Percentiles rank a stretch among this genome's conserved stretches.
Evolutionary conservation across 2,113 vertebrate genomes (phyloP).

Genomic region (Salvelinus alpinus): DNA sequence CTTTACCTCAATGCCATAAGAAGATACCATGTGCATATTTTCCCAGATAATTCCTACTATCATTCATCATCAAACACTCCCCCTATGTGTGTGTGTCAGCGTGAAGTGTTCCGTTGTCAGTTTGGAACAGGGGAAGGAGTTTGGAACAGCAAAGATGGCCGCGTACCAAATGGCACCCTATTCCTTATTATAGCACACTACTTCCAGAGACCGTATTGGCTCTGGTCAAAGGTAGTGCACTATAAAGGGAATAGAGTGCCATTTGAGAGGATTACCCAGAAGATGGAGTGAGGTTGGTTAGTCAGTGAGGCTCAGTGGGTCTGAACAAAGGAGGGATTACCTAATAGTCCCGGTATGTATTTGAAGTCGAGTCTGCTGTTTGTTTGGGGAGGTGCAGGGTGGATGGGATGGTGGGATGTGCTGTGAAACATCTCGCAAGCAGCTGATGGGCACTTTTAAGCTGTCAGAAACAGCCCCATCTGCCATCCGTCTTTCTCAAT

Average conservation of each 20-base stretch:
- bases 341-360: conserved; percentile 86
- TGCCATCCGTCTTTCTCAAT: conserved; percentile 46
- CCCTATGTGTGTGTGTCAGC: conserved; percentile 30
- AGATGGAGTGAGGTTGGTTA: conserved; percentile 75
- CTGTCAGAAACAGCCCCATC: conserved; percentile 65
- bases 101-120: conserved; percentile 53
- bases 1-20: conserved; percentile 17
- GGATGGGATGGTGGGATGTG: conserved; percentile 57
- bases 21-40: conserved; percentile 28
- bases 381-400: conserved; percentile 80
- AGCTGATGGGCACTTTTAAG: conserved; percentile 76
- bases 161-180: no score
- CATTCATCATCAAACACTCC: conserved; percentile 39
- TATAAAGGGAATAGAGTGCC: no score
- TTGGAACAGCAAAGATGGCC: background rate
- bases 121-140: conserved; percentile 60
- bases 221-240: no score
- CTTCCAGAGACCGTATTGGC: no score
- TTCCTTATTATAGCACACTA: no score
- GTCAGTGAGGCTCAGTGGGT: conserved; percentile 80
- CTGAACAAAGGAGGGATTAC: conserved; percentile 86
- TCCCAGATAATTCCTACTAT: conserved; percentile 23
- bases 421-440: conserved; percentile 76
- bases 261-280: background rate
- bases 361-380: conserved; percentile 84